phyloP scores from a whole-genome alignment of 1,140 invertebrate species.

The Pygmarrhopalites habei region DNA sequence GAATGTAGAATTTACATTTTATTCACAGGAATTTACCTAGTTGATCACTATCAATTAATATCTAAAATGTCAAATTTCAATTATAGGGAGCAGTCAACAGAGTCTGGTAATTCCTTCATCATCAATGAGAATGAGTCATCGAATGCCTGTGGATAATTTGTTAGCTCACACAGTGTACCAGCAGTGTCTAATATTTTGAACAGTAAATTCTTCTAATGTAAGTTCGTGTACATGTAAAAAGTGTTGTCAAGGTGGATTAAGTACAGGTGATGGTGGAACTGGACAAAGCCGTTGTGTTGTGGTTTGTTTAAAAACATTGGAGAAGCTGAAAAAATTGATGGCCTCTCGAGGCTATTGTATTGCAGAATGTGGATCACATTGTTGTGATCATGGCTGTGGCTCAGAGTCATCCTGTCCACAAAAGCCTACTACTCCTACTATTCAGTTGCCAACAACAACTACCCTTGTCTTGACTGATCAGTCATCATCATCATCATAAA shows the following conservation, averaged over 20 bases:
- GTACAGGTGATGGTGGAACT: slow-evolving; percentile 41
- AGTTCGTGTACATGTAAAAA: slow-evolving; percentile 23
- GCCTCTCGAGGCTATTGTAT: slow-evolving; percentile 6
- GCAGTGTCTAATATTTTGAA: no score
- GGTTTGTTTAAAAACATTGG: slow-evolving; percentile 61
- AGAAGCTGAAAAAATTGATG: slow-evolving; percentile 50
- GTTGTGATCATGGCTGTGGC: no score
- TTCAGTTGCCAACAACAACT: no score
- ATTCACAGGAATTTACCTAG: no score
- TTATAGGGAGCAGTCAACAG: neutral
- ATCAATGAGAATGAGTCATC: slow-evolving; percentile 9
- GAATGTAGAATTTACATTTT: no score
- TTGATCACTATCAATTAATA: no score
- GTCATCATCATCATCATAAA: no score
- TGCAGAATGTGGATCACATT: no score
- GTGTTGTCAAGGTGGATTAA: slow-evolving; percentile 43
- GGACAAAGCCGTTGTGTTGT: slow-evolving; percentile 59
- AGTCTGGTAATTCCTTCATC: neutral
- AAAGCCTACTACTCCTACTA: neutral
- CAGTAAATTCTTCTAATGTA: neutral
- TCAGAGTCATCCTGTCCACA: neutral
- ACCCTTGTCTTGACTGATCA: no score
- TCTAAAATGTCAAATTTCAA: no score
- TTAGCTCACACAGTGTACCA: no score
- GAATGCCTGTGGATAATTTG: slow-evolving; percentile 5